Evolutionary conservation across 2,888 invertebrate species (phyloP), one percentile per base, ranked within the genome.

Genomic region (Ypsolopha scabrella): DNA sequence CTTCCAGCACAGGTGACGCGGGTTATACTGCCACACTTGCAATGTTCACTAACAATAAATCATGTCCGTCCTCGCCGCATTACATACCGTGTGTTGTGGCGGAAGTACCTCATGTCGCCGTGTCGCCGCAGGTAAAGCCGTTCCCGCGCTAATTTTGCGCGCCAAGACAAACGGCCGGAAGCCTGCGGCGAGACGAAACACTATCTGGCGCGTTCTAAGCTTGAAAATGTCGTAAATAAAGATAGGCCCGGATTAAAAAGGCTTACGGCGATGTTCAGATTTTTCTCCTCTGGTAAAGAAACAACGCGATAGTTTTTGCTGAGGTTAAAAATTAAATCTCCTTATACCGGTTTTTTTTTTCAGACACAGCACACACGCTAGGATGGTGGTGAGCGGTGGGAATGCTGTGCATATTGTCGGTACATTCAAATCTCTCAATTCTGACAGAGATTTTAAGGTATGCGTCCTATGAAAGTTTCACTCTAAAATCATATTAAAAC

Each of bases 381-480:
- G 92, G 70, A 93, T 95, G 91, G 88, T 93, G 53, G 92, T 93
- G 69, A 91, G 92, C 62, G 94, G 93, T 49, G 94, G 93, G 13
- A 86, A 85, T 54, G 92, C 92, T n/a, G 89, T 94, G 54, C 90
- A 93, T 79, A 92, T 95, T 63, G 90, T 93, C 51, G 95, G 95
- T 55, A 92, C 92, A 37, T 93, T 93, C 75, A 92, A 93, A 67
- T 89, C 91, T 68, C 88, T 90, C 68, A 87, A 89, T 37, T 87
- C 88, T 35, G 92, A 93, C 70, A 90, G 91, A 37, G 93, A 94
- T 78, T 94, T 94, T 74, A 93, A 93, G 89, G 91, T 91, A 73
- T 61, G 60, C 37, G 24, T 24, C 24, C 2, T 24, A 24, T 4
- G 24, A 24, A 24, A 24, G 2, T 2, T 24, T 24, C 24, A 24